Percentiles rank a stretch among this genome's conserved stretches.
Conservation (phyloP, 2,113 vertebrate species). For the Indicator maculatus region DNA sequence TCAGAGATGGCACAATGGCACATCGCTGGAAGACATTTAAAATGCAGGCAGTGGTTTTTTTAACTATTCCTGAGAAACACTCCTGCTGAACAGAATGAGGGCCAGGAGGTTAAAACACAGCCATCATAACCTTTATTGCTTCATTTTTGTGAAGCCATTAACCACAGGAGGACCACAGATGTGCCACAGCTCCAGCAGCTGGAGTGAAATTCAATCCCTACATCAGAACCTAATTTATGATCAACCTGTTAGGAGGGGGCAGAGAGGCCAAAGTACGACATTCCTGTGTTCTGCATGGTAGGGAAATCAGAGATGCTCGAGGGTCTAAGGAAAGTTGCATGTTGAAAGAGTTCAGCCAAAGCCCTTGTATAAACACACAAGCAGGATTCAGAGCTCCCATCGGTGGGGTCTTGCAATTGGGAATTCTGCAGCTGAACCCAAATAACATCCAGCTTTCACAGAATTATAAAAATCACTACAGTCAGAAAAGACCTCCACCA, state of each 20-base stretch:
- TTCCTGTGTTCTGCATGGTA: background rate
- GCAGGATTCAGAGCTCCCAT: rapidly evolving
- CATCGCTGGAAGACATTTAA: constrained; percentile 15
- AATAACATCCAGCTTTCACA: background rate
- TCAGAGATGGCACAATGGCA: background rate
- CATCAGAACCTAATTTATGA: constrained; percentile 68
- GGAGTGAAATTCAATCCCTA: constrained; percentile 65
- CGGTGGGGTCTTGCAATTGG: background rate
- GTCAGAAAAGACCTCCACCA: too few relatives aligned
- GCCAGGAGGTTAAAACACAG: constrained; percentile 73
- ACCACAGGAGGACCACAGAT: constrained; percentile 70
- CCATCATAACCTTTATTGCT: constrained; percentile 73
- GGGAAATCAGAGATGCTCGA: background rate
- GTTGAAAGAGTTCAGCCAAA: background rate
- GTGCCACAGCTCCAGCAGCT: constrained; percentile 61
- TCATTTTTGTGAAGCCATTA: constrained; percentile 69
- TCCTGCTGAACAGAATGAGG: constrained; percentile 36
- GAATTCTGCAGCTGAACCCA: background rate
- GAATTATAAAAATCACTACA: too few relatives aligned
- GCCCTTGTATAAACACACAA: background rate
- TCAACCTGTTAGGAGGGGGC: constrained; percentile 38
- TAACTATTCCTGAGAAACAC: constrained; percentile 41
- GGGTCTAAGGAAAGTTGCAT: rapidly evolving
- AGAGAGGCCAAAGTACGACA: background rate
- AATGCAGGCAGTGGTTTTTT: constrained; percentile 28